Evolutionary conservation across 2,797 vertebrate genomes (phyloP), one percentile per base, ranked within the genome.

Genomic region (Chiloscyllium punctatum): DNA sequence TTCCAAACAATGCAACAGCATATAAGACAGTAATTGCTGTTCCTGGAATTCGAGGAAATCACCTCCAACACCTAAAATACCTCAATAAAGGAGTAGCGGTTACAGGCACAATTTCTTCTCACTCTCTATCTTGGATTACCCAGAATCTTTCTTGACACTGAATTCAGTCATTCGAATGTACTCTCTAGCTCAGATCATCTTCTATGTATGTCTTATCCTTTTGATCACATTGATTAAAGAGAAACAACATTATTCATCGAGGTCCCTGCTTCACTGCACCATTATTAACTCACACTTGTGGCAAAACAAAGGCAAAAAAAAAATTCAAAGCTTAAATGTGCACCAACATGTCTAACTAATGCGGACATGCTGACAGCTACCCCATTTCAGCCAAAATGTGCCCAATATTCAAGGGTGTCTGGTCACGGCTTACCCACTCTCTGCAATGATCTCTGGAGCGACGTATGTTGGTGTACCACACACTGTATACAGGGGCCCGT

Each of bases 391-490:
- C 53, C 33, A 16, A 90, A 62, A 33, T 87, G 30, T 25, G 6
- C 3, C 79, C 53, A 62, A 62, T 62, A n/a, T 90, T 90, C 23
- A 84, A 84, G 66, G 42, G 51, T 15, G 53, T 37, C 57, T 6
- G 27, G 25, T 88, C 86, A 27, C 16, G 87, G 30, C 98, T 98
- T 96, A 99, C 99, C 99, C 99, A 0, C 98, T 98, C 96, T 99
- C 99, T 2, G 98, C 97, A 94, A 99, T 99, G 97, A 99, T 99
- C 97, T 99, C 99, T 48, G 99, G 99, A 96, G 99, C 99, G 96
- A 99, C 99, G 0, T 99, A 99, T 0, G 99, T 99, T 0, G 99
- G 99, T 0, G 99, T 99, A 53, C 99, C 99, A 96, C 99, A 99
- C 62, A 99, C 99, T 0, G 99, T 99, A 96, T 98, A 98, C 42